Evolutionary conservation across 2,888 invertebrate species (phyloP), one percentile per base, ranked within the genome.

Genomic region (Tenthredo distinguenda): DNA sequence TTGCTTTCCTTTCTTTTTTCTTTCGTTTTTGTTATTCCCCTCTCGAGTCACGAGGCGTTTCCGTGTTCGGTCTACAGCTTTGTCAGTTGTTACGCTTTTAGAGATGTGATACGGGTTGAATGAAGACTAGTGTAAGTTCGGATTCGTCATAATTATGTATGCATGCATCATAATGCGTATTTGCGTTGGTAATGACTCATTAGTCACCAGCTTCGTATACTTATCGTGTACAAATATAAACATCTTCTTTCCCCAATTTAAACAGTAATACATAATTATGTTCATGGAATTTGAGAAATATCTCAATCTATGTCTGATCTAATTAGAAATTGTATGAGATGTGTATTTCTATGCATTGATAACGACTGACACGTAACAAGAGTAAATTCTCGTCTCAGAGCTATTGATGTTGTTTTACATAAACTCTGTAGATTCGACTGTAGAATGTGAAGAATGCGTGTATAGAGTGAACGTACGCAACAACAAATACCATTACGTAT

Each of bases 371-470:
- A 62, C 62, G 10, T 26, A 62, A 62, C 1, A 0, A 26, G 21
- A 62, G 21, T 62, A 12, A 62, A 62, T 62, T 26, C 26, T 21
- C 7, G 1, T 21, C 4, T 62, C 26, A 62, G 21, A 62, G 2
- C 10, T 26, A 26, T 76, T 76, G 26, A 47, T 76, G 76, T 26
- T 47, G 47, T 76, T 76, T 4, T 47, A 47, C 68, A 68, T n/a
- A 76, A 47, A 40, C 26, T 76, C 26, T 26, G 15, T 26, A 76
- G 21, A 76, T 47, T 76, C 21, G 26, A 76, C 26, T 76, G n/a
- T 47, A 47, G 76, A 76, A 76, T 76, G 76, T 76, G 76, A 76
- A 76, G 47, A 76, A 76, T 47, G 76, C 15, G 76, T 62, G 26
- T 62, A 62, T 21, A 26, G 7, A 62, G 47, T 47, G 12, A 47